These are phyloP conservation scores for Agriopis marginaria DNA, from an alignment of 2,888 invertebrate genomes.

Conservation along the genomic window DNA sequence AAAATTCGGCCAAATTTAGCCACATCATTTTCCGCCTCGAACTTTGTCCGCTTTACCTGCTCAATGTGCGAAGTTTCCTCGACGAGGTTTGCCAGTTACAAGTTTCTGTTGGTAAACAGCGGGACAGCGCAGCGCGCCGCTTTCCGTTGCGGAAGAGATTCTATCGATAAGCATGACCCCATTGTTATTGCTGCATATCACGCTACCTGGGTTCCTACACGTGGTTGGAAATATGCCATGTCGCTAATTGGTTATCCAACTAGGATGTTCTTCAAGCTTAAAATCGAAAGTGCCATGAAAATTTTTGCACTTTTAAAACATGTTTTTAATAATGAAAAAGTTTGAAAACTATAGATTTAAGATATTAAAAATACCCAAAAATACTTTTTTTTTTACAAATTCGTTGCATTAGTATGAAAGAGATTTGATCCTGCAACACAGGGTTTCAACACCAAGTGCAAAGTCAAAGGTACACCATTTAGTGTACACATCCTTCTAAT, in stretches of 20 bases:
- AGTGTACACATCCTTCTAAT: no score
- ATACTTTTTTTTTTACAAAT: no score
- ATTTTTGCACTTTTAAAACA: no score
- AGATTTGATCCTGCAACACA: no score
- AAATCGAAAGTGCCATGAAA: no score
- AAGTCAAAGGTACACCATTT: no score
- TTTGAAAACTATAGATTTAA: no score
- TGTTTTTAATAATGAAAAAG: no score
- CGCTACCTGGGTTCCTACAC: constrained; percentile 52
- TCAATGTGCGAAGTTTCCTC: constrained; percentile 22
- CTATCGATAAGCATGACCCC: constrained; percentile 62
- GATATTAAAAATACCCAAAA: no score
- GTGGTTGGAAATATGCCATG: background rate
- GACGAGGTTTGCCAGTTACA: constrained; percentile 50
- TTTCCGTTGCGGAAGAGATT: constrained; percentile 67
- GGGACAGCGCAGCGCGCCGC: constrained; percentile 51
- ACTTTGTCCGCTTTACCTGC: constrained; percentile 18
- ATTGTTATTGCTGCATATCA: constrained; percentile 64
- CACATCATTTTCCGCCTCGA: constrained; percentile 21
- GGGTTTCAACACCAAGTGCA: no score
- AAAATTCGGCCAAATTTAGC: constrained; percentile 15
- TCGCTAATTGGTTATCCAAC: background rate
- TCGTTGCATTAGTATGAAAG: no score
- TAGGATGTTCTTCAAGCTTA: background rate
- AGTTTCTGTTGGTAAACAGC: constrained; percentile 65